Conservation (phyloP, 2,888 invertebrate genomes). For the Perizoma affinitatum region DNA sequence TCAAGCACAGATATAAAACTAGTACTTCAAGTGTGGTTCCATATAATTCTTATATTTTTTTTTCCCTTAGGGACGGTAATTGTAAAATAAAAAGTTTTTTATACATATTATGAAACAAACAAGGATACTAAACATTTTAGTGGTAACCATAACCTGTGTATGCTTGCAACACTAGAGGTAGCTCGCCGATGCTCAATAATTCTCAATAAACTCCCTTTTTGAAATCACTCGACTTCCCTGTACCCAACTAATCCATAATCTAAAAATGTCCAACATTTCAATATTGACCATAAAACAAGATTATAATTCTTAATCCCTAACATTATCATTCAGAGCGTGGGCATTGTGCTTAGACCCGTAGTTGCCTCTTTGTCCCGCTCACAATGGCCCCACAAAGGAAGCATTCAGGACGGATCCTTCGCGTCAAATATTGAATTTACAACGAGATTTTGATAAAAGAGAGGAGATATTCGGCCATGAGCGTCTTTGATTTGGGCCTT, state of each 20-base stretch:
- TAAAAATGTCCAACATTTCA: conserved; percentile 14
- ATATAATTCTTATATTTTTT: too few relatives aligned
- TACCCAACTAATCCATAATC: neutral
- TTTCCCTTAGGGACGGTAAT: too few relatives aligned
- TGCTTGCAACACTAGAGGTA: too few relatives aligned
- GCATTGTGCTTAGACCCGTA: conserved; percentile 20
- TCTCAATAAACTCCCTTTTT: too few relatives aligned
- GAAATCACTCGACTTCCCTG: too few relatives aligned
- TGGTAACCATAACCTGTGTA: too few relatives aligned
- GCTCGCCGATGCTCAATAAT: too few relatives aligned
- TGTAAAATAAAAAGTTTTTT: too few relatives aligned
- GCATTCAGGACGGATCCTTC: conserved; percentile 34
- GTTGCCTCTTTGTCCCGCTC: conserved; percentile 34
- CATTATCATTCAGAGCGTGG: conserved; percentile 20
- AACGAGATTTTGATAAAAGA: conserved; percentile 38
- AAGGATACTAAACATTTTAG: too few relatives aligned
- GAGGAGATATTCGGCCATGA: conserved; percentile 27
- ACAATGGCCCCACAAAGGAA: conserved; percentile 40
- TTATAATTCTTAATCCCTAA: conserved; percentile 19
- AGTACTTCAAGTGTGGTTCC: too few relatives aligned
- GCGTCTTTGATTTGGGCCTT: conserved; percentile 22
- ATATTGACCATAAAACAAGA: conserved; percentile 19
- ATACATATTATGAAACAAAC: too few relatives aligned
- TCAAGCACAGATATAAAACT: too few relatives aligned
- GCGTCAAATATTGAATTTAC: conserved; percentile 50